These are phyloP conservation scores for Chromoteleia sp. DNA, from an alignment of 2,888 invertebrate species.

Conservation along the genomic window DNA sequence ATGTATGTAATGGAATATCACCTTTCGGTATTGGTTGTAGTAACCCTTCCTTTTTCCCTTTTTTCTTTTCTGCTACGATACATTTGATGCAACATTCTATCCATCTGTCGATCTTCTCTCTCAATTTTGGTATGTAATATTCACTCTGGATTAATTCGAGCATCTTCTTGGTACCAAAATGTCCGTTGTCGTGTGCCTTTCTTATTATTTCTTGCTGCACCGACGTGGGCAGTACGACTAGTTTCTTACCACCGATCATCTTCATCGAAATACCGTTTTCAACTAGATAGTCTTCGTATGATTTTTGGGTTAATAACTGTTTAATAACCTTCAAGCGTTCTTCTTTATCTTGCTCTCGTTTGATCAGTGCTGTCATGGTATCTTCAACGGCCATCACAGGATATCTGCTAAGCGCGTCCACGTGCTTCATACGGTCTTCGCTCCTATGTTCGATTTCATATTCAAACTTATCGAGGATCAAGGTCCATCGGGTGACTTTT, in stretches of 20 bases:
- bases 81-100: conserved; percentile 46
- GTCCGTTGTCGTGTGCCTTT: conserved; percentile 51
- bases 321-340: not conserved
- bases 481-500: conserved; percentile 8
- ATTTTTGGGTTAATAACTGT: not conserved
- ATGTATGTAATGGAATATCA: conserved; percentile 48
- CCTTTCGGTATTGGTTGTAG: conserved; percentile 49
- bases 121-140: conserved; percentile 52
- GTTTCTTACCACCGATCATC: conserved; percentile 3
- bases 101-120: conserved; percentile 44
- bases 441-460: conserved; percentile 12
- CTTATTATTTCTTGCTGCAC: conserved; percentile 47
- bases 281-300: conserved; percentile 45
- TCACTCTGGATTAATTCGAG: conserved; percentile 35
- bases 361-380: conserved; percentile 21
- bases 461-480: not conserved
- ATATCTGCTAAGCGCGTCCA: conserved; percentile 57
- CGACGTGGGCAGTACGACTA: conserved; percentile 38
- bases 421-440: conserved; percentile 29
- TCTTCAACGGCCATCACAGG: conserved; percentile 55
- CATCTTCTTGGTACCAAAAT: conserved; percentile 61
- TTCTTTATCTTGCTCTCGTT: conserved; percentile 38
- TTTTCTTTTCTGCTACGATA: conserved; percentile 9
- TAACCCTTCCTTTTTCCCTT: conserved; percentile 35
- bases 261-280: conserved; percentile 51